Evolutionary conservation across 2,888 invertebrate genomes (phyloP).

Genomic region (Amphiduros pacificus): DNA sequence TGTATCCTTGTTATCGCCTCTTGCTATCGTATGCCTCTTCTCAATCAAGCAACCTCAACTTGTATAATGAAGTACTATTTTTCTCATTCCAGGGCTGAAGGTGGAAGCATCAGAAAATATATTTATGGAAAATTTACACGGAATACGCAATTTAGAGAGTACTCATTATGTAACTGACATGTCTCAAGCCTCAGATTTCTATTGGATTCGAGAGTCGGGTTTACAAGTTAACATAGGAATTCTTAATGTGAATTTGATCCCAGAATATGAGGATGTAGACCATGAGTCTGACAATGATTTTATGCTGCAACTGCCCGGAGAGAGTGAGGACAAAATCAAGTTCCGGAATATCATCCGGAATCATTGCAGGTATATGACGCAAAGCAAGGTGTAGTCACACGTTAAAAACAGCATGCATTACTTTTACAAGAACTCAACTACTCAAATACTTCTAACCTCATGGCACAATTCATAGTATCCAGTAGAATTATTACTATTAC

Average conservation of each 20-base stretch:
- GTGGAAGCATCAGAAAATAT: constrained; percentile 44
- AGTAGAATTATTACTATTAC: too few relatives aligned
- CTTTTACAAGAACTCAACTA: too few relatives aligned
- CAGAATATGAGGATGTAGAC: constrained; percentile 51
- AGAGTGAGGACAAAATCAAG: constrained; percentile 36
- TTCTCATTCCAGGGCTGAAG: constrained; percentile 28
- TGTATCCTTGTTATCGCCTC: too few relatives aligned
- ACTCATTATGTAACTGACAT: constrained; percentile 46
- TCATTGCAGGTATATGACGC: constrained; percentile 49
- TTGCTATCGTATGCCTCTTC: background rate
- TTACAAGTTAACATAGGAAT: constrained; percentile 49
- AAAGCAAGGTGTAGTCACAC: background rate
- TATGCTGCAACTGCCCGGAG: constrained; percentile 35
- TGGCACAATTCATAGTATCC: too few relatives aligned
- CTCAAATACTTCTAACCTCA: too few relatives aligned
- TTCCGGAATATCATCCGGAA: constrained; percentile 37
- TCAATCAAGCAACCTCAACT: background rate
- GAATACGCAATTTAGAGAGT: constrained; percentile 39
- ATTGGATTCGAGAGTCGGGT: constrained; percentile 49
- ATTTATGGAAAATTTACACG: constrained; percentile 49
- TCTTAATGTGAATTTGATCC: constrained; percentile 48
- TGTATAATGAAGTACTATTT: too few relatives aligned
- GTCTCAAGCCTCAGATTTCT: constrained; percentile 44
- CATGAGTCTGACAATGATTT: constrained; percentile 45
- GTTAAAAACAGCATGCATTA: background rate